Conservation (phyloP, 2,113 vertebrate genomes). For the Chamaetylas fuelleborni region DNA sequence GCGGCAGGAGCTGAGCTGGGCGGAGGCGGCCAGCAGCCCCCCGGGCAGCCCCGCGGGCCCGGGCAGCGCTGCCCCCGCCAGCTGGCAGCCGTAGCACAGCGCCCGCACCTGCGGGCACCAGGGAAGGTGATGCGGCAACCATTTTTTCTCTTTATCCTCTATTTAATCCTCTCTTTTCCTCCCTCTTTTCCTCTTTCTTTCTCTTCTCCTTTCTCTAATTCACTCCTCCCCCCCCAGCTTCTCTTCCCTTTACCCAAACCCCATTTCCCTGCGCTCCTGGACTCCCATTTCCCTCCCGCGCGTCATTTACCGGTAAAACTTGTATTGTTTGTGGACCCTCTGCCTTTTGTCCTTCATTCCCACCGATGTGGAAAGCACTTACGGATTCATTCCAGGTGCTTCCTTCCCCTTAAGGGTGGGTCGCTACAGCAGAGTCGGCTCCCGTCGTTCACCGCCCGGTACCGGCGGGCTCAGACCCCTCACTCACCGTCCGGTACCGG, state of each 20-base stretch:
- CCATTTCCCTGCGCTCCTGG: not conserved
- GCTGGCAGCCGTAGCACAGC: conserved; percentile 85
- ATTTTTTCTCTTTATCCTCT: not conserved
- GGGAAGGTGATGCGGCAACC: not conserved
- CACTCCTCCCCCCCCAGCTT: not conserved
- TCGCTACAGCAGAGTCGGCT: not conserved
- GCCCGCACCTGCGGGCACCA: conserved; percentile 78
- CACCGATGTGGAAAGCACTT: not conserved
- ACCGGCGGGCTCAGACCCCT: too few species aligned
- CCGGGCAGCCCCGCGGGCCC: conserved; percentile 71
- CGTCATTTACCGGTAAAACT: not conserved
- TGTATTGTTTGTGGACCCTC: too few species aligned
- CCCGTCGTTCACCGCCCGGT: too few species aligned
- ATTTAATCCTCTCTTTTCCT: not conserved
- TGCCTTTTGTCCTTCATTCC: not conserved
- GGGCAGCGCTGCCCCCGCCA: conserved; percentile 83
- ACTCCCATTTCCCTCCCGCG: not conserved
- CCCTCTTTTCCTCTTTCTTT: not conserved
- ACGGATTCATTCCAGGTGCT: not conserved
- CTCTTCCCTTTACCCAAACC: not conserved
- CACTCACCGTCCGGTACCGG: too few species aligned
- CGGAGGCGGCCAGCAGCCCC: conserved; percentile 81
- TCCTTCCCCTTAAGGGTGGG: too few species aligned
- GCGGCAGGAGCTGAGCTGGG: conserved; percentile 88
- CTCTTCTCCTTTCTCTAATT: not conserved